Conservation (phyloP, 2,888 invertebrate species). For the Lasioglossum calceatum region DNA sequence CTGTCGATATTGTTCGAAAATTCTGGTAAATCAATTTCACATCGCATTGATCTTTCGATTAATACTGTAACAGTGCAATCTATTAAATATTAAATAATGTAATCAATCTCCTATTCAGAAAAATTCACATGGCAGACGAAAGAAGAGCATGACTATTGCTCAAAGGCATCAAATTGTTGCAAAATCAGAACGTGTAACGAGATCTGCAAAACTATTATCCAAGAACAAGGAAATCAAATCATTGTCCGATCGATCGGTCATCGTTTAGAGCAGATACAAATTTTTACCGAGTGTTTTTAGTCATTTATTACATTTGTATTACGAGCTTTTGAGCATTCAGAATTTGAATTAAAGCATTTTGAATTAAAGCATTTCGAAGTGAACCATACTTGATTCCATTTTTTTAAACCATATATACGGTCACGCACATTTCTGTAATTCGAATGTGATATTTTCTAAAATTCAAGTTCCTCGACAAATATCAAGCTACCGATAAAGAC, state of each 20-base stretch:
- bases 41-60: not conserved
- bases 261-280: constrained; percentile 20
- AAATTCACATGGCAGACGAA: constrained; percentile 10
- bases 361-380: not conserved
- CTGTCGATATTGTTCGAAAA: constrained; percentile 74
- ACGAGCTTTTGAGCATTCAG: not conserved
- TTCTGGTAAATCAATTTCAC: constrained; percentile 36
- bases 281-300: constrained; percentile 18
- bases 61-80: not conserved
- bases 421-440: not conserved
- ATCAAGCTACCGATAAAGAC: not conserved
- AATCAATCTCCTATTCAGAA: constrained; percentile 21
- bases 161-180: constrained; percentile 29
- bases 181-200: constrained; percentile 46
- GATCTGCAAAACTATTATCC: constrained; percentile 39
- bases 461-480: not conserved
- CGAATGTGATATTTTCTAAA: not conserved
- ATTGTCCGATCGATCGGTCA: constrained; percentile 33
- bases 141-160: constrained; percentile 28
- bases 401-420: not conserved
- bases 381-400: not conserved
- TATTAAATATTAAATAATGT: not conserved
- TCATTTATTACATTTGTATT: constrained; percentile 5
- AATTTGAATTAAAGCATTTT: not conserved
- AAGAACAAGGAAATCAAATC: constrained; percentile 21